These are phyloP conservation scores for Elachura formosa DNA, from an alignment of 2,113 vertebrate genomes.

Conservation along the genomic window DNA sequence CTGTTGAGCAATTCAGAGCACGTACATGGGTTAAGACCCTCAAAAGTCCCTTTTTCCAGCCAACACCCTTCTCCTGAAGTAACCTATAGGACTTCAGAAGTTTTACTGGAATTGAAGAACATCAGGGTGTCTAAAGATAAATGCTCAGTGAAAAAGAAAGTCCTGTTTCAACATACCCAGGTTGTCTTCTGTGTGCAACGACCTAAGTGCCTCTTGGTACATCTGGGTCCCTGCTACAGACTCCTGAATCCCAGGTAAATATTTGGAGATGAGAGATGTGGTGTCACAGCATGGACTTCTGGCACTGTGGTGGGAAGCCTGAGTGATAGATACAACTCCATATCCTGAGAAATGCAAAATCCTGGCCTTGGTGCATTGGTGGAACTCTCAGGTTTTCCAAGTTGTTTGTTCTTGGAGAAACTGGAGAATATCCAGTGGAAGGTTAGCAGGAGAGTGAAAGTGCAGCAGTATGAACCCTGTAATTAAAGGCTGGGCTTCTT, in stretches of 20 bases:
- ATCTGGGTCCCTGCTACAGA: background rate
- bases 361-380: background rate
- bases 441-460: background rate
- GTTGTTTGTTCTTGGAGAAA: background rate
- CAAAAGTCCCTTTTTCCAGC: background rate
- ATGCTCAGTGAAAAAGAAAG: background rate
- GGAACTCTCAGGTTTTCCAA: background rate
- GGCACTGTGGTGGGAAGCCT: background rate
- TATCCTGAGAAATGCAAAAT: background rate
- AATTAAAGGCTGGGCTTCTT: background rate
- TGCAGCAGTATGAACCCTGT: background rate
- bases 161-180: background rate
- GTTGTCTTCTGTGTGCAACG: background rate
- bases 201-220: background rate
- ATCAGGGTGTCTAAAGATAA: background rate
- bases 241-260: background rate
- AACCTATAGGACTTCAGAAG: background rate
- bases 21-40: background rate
- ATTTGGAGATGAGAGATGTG: background rate
- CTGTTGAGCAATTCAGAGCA: background rate
- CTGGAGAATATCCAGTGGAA: background rate
- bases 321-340: background rate
- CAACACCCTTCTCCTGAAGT: background rate
- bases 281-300: background rate
- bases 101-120: background rate